Evolutionary conservation across 2,888 invertebrate genomes (phyloP), one percentile per base, ranked within the genome.

Genomic region (Acleris literana): DNA sequence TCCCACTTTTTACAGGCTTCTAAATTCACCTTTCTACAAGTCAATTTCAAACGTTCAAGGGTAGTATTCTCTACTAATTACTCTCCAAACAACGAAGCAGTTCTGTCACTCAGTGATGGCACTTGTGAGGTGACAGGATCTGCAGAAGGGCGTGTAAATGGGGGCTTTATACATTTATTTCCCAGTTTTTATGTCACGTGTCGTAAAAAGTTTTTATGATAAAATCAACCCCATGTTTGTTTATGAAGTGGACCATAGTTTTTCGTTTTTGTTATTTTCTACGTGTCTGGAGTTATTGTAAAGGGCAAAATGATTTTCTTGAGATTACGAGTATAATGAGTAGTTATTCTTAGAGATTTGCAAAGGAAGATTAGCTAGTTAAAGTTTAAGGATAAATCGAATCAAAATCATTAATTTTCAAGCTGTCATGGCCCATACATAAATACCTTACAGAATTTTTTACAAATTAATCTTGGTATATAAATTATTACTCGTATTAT

Each of bases 151-250:
- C 7, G 49, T 6, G 4, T 17, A 18, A 18, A 18, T 16, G 1
- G n/a, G 6, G 46, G 3, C 0, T 16, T 5, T 5, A 46, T 7
- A 17, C 17, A 17, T 16, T 16, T 16, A 17, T 7, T 16, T 17
- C 17, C 46, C 16, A 16, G 44, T 44, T 46, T 46, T 29, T 29
- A 53, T 29, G 16, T 25, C 20, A 57, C 29, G 22, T 25, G 52
- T 57, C 57, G 46, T 57, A 57, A 57, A 57, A 25, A n/a, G 22
- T 11, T 43, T 16, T 57, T 57, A 57, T 25, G 57, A 44, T 25
- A 46, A 57, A 44, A 57, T 56, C 11, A 44, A 49, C 18, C 20
- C 49, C 49, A n/a, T 22, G 44, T 44, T 56, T 56, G 33, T 43
- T 39, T 4, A 56, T 56, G 22, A 39, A 22, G 20, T 44, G 56